These are phyloP conservation scores for Trachops cirrhosus DNA, from an alignment of 2,797 vertebrate species.

Conservation along the genomic window DNA sequence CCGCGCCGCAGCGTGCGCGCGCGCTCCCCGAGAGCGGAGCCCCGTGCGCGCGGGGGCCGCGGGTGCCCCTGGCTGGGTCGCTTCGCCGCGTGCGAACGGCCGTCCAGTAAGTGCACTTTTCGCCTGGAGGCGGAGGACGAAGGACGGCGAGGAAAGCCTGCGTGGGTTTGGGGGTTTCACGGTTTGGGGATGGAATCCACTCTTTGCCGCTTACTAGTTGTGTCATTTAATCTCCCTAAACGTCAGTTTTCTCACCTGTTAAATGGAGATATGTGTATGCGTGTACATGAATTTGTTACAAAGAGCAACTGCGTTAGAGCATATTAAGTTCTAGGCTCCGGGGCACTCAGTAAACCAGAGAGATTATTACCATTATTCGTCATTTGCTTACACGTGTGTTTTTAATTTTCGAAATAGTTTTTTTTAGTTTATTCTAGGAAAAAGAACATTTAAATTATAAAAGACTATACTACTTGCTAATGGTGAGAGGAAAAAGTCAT, in stretches of 20 bases:
- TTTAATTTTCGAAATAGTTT: background rate
- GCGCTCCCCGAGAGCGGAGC: constrained; percentile 42
- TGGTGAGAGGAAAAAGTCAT: background rate
- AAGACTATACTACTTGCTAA: background rate
- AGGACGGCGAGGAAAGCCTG: fast-evolving
- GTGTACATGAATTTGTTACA: background rate
- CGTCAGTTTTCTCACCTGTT: background rate
- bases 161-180: background rate
- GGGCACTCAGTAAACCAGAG: background rate
- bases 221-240: background rate
- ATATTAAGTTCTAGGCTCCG: background rate
- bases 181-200: background rate
- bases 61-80: background rate
- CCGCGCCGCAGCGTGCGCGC: constrained; percentile 70
- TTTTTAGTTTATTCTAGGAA: background rate
- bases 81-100: fast-evolving
- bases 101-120: background rate
- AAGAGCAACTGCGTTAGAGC: background rate
- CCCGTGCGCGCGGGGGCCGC: constrained; percentile 23
- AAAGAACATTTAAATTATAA: constrained; percentile 20
- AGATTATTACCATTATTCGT: background rate
- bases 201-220: background rate
- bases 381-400: background rate
- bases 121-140: background rate
- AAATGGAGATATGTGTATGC: background rate